phyloP scores from a whole-genome alignment of 2,888 invertebrate species.

The Dilophus febrilis region DNA sequence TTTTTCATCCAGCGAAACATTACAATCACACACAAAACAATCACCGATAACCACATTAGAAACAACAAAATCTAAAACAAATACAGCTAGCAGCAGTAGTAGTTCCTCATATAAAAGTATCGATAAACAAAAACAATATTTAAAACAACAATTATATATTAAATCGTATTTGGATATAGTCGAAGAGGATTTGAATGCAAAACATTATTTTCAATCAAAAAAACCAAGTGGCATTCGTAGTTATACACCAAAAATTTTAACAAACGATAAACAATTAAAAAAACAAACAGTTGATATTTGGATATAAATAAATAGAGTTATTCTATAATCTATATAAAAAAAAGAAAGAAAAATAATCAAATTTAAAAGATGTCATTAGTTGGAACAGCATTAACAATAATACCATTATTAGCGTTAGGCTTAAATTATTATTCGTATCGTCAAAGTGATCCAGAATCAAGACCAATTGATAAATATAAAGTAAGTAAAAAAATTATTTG shows the following conservation, averaged over 20 bases:
- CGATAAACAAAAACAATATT: constrained; percentile 30
- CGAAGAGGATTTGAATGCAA: constrained; percentile 32
- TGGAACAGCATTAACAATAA: constrained; percentile 45
- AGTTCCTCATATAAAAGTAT: constrained; percentile 20
- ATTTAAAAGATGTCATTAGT: neutral
- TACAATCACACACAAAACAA: too few relatives aligned
- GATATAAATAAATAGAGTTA: too few relatives aligned
- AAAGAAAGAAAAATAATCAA: too few relatives aligned
- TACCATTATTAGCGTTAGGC: constrained; percentile 66
- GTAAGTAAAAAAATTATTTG: constrained; percentile 33
- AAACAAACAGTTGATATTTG: neutral
- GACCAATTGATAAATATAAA: constrained; percentile 49
- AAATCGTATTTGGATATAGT: constrained; percentile 35
- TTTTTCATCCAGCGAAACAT: too few relatives aligned
- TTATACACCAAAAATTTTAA: constrained; percentile 31
- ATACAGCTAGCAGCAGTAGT: constrained; percentile 15
- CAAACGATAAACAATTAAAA: neutral
- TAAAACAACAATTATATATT: constrained; percentile 36
- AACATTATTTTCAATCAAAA: constrained; percentile 32
- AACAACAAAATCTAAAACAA: constrained; percentile 17
- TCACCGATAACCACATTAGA: constrained; percentile 9
- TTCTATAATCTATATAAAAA: too few relatives aligned
- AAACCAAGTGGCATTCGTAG: constrained; percentile 48
- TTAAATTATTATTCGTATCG: constrained; percentile 66
- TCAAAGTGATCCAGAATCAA: constrained; percentile 66